phyloP scores from a whole-genome alignment of 2,888 invertebrate genomes.

The Mechanitis messenoides region DNA sequence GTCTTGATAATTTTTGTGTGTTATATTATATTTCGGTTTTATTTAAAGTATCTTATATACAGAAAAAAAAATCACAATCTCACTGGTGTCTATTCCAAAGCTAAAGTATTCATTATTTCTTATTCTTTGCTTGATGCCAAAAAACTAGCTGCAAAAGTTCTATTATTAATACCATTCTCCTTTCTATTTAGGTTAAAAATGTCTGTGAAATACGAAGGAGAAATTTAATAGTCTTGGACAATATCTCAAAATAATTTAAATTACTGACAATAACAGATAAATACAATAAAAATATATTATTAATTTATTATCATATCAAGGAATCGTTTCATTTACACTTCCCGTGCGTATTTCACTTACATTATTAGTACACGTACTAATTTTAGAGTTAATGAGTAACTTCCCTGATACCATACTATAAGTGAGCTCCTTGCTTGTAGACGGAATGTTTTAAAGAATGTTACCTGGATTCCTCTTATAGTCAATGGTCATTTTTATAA shows the following conservation, averaged over 20 bases:
- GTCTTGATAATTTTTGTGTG: too few relatives aligned
- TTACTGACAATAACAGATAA: constrained; percentile 20
- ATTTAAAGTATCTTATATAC: too few relatives aligned
- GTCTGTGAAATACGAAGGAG: constrained; percentile 49
- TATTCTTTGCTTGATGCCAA: constrained; percentile 73
- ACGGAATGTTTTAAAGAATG: constrained; percentile 64
- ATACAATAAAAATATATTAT: constrained; percentile 14
- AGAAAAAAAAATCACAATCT: constrained; percentile 38
- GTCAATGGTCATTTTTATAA: constrained; percentile 72
- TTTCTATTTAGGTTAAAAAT: constrained; percentile 64
- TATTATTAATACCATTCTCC: constrained; percentile 60
- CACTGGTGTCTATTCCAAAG: constrained; percentile 72
- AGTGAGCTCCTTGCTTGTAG: constrained; percentile 74
- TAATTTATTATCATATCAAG: constrained; percentile 6
- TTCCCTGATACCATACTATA: constrained; percentile 69
- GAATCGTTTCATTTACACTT: constrained; percentile 4
- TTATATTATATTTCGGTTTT: too few relatives aligned
- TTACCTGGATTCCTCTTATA: constrained; percentile 70
- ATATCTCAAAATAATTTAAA: constrained; percentile 6
- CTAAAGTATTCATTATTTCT: constrained; percentile 54
- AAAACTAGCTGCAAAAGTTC: constrained; percentile 65
- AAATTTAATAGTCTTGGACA: constrained; percentile 8
- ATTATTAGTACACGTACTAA: constrained; percentile 65
- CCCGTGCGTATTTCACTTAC: constrained; percentile 47
- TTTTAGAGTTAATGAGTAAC: constrained; percentile 70